Conservation (phyloP, 1,140 invertebrate species). For the Drosophila ananassae region DNA sequence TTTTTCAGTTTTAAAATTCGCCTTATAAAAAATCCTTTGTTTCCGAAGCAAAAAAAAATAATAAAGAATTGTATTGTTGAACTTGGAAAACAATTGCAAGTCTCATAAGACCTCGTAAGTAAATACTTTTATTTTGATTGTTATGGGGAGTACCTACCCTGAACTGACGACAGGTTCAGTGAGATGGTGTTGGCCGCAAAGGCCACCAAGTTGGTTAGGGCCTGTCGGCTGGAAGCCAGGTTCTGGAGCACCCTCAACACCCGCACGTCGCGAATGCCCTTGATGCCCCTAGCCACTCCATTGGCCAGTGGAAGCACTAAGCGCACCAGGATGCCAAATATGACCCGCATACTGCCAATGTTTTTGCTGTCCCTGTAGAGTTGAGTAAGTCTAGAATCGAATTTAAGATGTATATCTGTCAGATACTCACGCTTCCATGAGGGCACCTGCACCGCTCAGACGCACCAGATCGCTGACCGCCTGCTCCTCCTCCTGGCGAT, state of each 20-base stretch:
- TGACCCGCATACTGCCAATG: conserved; percentile 73
- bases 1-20: conserved; percentile 1
- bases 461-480: conserved; percentile 72
- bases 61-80: background rate
- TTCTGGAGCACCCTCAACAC: conserved; percentile 67
- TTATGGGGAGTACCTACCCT: conserved; percentile 67
- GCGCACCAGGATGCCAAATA: conserved; percentile 76
- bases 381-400: background rate
- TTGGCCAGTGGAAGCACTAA: conserved; percentile 76
- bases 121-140: background rate
- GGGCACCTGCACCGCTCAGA: conserved; percentile 39
- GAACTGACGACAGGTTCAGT: conserved; percentile 84
- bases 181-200: conserved; percentile 85
- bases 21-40: conserved; percentile 4
- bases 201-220: conserved; percentile 84
- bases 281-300: conserved; percentile 71
- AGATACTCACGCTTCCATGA: conserved; percentile 65
- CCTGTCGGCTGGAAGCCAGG: conserved; percentile 77
- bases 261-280: conserved; percentile 75
- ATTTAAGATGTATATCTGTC: background rate
- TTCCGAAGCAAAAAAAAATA: conserved; percentile 2
- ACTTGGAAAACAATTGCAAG: background rate
- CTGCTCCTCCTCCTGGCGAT: conserved; percentile 75
- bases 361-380: conserved; percentile 49
- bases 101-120: background rate